Evolutionary conservation across 1,140 invertebrate species (phyloP).

Genomic region (Aplysia californica): DNA sequence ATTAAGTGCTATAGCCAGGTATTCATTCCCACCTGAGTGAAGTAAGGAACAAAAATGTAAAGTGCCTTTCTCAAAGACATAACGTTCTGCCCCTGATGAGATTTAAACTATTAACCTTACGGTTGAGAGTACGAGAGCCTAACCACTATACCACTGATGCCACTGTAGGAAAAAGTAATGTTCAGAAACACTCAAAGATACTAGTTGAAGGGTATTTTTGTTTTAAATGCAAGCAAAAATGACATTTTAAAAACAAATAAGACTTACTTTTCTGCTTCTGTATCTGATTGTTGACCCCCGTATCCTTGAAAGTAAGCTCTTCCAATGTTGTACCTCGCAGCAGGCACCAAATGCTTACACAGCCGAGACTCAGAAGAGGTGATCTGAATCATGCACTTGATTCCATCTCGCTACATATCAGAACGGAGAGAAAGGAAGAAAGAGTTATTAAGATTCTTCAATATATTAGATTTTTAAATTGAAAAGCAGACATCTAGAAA

Average conservation of each 20-base stretch:
- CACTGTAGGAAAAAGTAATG: background rate
- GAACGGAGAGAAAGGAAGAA: background rate
- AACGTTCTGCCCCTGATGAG: no score
- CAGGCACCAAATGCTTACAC: slow-evolving; percentile 51
- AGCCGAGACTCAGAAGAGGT: slow-evolving; percentile 38
- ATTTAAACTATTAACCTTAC: background rate
- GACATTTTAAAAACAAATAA: no score
- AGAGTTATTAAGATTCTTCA: background rate
- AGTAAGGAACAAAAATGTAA: no score
- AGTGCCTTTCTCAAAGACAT: no score
- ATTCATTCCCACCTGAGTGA: no score
- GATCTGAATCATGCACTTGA: slow-evolving; percentile 59
- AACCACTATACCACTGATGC: background rate
- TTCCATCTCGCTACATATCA: slow-evolving; percentile 49
- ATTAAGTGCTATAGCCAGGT: no score
- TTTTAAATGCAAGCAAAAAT: no score
- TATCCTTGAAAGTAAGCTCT: slow-evolving; percentile 65
- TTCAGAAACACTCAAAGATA: no score
- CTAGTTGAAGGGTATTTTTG: no score
- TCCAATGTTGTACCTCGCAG: slow-evolving; percentile 64
- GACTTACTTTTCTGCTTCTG: slow-evolving; percentile 63
- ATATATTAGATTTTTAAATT: no score
- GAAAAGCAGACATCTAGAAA: no score
- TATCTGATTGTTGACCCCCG: slow-evolving; percentile 60
- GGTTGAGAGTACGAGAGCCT: no score